These are phyloP conservation scores for Zenarchopterus dispar DNA, from an alignment of 2,797 vertebrate species.

Conservation along the genomic window DNA sequence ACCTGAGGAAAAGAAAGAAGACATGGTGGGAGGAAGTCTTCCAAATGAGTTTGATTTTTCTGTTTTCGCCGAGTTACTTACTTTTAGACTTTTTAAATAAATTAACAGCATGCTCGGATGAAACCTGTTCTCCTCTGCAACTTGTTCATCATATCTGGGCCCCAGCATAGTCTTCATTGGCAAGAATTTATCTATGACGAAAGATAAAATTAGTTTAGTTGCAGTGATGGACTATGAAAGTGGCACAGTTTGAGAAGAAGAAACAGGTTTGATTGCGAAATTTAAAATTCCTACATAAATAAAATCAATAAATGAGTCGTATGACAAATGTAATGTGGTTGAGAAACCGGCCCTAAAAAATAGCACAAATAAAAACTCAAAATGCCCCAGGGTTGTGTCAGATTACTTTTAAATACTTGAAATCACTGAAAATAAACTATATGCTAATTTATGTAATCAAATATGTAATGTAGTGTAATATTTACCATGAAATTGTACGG, in stretches of 20 bases:
- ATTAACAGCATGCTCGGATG: slow-evolving; percentile 97
- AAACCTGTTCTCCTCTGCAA: slow-evolving; percentile 95
- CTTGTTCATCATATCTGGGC: slow-evolving; percentile 94
- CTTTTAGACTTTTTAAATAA: slow-evolving; percentile 96
- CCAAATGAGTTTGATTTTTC: not conserved
- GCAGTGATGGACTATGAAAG: not conserved
- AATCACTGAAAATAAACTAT: too few species aligned
- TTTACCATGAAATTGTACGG: too few species aligned
- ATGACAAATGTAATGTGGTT: too few species aligned
- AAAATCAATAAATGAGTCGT: too few species aligned
- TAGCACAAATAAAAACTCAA: too few species aligned
- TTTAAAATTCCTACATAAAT: too few species aligned
- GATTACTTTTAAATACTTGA: too few species aligned
- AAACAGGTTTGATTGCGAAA: too few species aligned
- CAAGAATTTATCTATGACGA: slow-evolving; percentile 90
- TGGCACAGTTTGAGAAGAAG: not conserved
- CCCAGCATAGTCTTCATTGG: slow-evolving; percentile 99
- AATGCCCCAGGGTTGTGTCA: too few species aligned
- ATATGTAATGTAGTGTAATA: too few species aligned
- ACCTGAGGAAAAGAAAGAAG: slow-evolving; percentile 80
- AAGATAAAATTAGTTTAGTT: not conserved
- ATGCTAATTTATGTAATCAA: too few species aligned
- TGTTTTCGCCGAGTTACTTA: slow-evolving; percentile 62
- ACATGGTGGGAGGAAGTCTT: not conserved
- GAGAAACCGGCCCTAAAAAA: too few species aligned